Conservation (phyloP, 2,888 invertebrate species). For the Protodeltote pygarga region DNA sequence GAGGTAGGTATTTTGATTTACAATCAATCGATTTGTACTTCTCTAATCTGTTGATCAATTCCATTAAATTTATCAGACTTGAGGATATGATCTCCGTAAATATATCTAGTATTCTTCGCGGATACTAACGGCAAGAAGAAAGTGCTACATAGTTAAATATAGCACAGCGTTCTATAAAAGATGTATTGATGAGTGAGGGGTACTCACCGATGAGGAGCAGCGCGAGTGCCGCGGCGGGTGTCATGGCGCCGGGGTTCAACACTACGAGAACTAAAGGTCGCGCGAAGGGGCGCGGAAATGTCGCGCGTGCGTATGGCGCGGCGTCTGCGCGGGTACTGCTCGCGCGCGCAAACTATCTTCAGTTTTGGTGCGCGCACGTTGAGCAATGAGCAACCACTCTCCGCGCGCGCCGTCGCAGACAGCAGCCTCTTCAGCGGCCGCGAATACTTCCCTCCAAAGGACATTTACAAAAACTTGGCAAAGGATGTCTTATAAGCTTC, state of each 20-base stretch:
- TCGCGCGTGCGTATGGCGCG: conserved; percentile 35
- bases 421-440: not conserved
- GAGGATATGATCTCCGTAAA: too few relatives aligned
- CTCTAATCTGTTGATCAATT: too few relatives aligned
- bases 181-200: not conserved
- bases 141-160: conserved; percentile 13
- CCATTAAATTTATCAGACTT: too few relatives aligned
- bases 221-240: conserved; percentile 32
- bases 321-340: conserved; percentile 39
- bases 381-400: conserved; percentile 14
- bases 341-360: conserved; percentile 34
- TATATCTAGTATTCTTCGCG: not conserved
- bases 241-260: too few relatives aligned
- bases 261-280: conserved; percentile 30
- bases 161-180: not conserved
- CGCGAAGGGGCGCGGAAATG: conserved; percentile 24
- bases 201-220: conserved; percentile 62
- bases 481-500: too few relatives aligned
- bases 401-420: conserved; percentile 5
- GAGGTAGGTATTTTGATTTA: too few relatives aligned
- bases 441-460: not conserved
- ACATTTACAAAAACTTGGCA: too few relatives aligned
- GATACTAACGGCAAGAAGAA: conserved; percentile 18
- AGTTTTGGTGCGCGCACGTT: conserved; percentile 33
- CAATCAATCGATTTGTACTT: too few relatives aligned